These are phyloP conservation scores for Papilio elwesi DNA, from an alignment of 2,888 invertebrate genomes.

Conservation along the genomic window DNA sequence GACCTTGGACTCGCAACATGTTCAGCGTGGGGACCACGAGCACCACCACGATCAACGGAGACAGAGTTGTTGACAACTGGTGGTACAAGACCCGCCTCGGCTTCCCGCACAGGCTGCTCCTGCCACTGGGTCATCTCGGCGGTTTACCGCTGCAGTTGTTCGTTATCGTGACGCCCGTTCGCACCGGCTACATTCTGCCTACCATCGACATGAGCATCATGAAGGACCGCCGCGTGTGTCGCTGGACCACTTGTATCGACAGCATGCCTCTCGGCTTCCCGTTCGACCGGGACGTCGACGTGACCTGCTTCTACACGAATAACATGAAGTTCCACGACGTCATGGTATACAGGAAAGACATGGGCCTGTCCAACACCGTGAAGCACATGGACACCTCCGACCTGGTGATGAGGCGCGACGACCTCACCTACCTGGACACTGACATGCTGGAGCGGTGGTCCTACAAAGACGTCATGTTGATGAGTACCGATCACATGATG, in stretches of 20 bases:
- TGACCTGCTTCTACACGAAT: slow-evolving; percentile 84
- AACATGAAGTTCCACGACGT: slow-evolving; percentile 88
- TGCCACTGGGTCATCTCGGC: slow-evolving; percentile 87
- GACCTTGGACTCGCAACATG: slow-evolving; percentile 71
- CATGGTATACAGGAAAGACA: slow-evolving; percentile 85
- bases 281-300: slow-evolving; percentile 87
- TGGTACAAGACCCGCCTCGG: slow-evolving; percentile 82
- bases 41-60: slow-evolving; percentile 74
- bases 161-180: slow-evolving; percentile 85
- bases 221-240: slow-evolving; percentile 81
- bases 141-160: slow-evolving; percentile 87
- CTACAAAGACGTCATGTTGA: slow-evolving; percentile 74
- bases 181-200: slow-evolving; percentile 74
- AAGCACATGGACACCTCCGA: slow-evolving; percentile 70
- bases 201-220: slow-evolving; percentile 73
- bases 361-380: slow-evolving; percentile 61
- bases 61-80: slow-evolving; percentile 81
- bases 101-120: slow-evolving; percentile 87
- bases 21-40: slow-evolving; percentile 51
- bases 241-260: slow-evolving; percentile 84
- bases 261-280: slow-evolving; percentile 89
- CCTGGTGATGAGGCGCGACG: slow-evolving; percentile 75
- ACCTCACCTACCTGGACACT: slow-evolving; percentile 70
- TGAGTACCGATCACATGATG: slow-evolving; percentile 68
- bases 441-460: slow-evolving; percentile 70